Base-by-base conservation (phyloP, 2,888 invertebrate species). In the Zaprionus bogoriensis region DNA sequence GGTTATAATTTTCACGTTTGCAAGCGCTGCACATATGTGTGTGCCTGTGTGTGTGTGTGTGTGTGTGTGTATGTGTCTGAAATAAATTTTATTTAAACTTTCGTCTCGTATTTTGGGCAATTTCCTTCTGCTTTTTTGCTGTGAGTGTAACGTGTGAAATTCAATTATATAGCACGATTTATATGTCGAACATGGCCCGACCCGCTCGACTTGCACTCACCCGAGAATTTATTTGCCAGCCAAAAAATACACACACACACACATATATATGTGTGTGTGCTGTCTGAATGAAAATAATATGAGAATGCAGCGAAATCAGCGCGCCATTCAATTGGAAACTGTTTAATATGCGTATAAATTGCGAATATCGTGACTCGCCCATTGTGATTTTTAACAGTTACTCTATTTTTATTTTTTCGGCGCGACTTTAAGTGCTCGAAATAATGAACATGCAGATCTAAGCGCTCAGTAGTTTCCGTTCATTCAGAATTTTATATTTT, bases 61-160 rank as follows among this genome's bases (percentile, higher is more conserved):
- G 32, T 17, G 41, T 44, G 61, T 38, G 61, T 64, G 61, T 73
- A 68, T 80, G 82, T 81, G 79, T 82, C 77, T 82, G 77, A 84
- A 84, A 84, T 83, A 83, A 83, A 83, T 82, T 83, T 82, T 83
- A 83, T 83, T 84, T 83, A 83, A 83, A 79, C 84, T 83, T 80
- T 83, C 71, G 77, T 77, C 75, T 77, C 72, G 67, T 66, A 64
- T 77, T 67, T 69, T 69, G 66, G 57, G 65, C 62, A 68, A 70
- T 58, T 55, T 65, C 55, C 38, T n/a, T 51, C 44, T 39, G 14
- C 30, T 17, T 44, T 32, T 60, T 48, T 38, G 39, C 27, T 42
- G 25, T 23, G 9, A 10, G 12, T 62, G 73, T 80, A 77, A 82
- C 77, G 77, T 82, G 82, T 82, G 80, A 81, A 81, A 81, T 81